Evolutionary conservation across 2,888 invertebrate genomes (phyloP).

Genomic region (Balanococcus diminutus): DNA sequence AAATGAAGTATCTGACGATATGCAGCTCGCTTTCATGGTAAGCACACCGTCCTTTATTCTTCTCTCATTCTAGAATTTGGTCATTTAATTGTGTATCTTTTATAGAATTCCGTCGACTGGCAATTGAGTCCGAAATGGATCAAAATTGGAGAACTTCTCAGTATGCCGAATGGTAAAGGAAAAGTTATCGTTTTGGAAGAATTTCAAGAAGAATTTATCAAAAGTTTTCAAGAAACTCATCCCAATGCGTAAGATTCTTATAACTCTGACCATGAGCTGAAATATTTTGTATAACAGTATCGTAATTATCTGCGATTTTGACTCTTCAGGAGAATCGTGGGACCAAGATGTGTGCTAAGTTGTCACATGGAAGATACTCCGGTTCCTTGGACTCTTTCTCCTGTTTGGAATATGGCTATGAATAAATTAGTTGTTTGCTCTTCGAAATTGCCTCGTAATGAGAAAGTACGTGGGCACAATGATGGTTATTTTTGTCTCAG

Average conservation of each 20-base stretch:
- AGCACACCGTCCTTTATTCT: not conserved
- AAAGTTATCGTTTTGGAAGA: constrained; percentile 80
- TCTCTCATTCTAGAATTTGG: not conserved
- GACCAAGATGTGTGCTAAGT: constrained; percentile 78
- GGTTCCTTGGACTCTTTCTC: constrained; percentile 76
- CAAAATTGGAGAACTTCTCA: not conserved
- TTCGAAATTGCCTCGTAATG: constrained; percentile 65
- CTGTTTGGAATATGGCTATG: constrained; percentile 85
- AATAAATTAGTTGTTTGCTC: constrained; percentile 71
- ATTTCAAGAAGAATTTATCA: constrained; percentile 69
- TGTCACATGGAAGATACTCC: constrained; percentile 74
- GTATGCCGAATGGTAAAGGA: constrained; percentile 62
- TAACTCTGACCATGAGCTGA: not conserved
- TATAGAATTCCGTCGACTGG: constrained; percentile 31
- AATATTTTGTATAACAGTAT: not conserved
- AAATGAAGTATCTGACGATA: constrained; percentile 14
- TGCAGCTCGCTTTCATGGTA: constrained; percentile 32
- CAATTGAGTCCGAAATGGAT: not conserved
- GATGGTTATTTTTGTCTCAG: not conserved
- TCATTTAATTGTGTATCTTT: not conserved
- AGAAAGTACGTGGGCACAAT: constrained; percentile 62
- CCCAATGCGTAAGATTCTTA: not conserved
- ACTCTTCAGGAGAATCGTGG: constrained; percentile 70
- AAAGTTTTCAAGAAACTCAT: not conserved
- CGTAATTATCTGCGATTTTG: not conserved